These are phyloP conservation scores for Pitta sordida DNA, from an alignment of 2,113 vertebrate genomes.

Conservation along the genomic window DNA sequence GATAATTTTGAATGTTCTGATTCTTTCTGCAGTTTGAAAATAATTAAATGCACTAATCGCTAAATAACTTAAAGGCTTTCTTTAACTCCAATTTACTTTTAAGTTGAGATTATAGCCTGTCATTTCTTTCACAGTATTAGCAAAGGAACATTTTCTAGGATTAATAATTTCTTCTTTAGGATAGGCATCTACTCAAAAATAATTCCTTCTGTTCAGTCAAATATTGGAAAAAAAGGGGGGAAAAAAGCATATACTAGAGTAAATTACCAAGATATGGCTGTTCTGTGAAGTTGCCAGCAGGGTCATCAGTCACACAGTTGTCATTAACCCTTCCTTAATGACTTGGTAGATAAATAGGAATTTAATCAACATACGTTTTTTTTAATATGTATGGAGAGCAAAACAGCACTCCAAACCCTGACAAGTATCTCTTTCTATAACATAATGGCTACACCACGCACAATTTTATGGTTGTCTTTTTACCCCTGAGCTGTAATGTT, in stretches of 20 bases:
- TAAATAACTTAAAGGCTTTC: neutral
- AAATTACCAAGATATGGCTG: neutral
- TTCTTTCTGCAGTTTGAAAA: neutral
- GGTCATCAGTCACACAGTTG: neutral
- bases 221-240: neutral
- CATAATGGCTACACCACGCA: neutral
- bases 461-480: neutral
- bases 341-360: neutral
- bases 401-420: rapidly evolving
- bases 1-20: neutral
- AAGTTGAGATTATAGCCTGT: neutral
- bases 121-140: neutral
- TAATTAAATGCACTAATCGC: neutral
- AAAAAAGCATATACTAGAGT: neutral
- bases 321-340: neutral
- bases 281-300: neutral
- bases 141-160: neutral
- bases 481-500: neutral
- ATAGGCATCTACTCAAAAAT: neutral
- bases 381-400: neutral
- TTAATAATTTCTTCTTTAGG: neutral
- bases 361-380: neutral
- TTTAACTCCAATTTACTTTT: neutral
- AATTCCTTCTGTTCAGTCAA: neutral
- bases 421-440: neutral